These are phyloP conservation scores for Panthera leo DNA, from an alignment of 2,113 vertebrate species.

Conservation along the genomic window DNA sequence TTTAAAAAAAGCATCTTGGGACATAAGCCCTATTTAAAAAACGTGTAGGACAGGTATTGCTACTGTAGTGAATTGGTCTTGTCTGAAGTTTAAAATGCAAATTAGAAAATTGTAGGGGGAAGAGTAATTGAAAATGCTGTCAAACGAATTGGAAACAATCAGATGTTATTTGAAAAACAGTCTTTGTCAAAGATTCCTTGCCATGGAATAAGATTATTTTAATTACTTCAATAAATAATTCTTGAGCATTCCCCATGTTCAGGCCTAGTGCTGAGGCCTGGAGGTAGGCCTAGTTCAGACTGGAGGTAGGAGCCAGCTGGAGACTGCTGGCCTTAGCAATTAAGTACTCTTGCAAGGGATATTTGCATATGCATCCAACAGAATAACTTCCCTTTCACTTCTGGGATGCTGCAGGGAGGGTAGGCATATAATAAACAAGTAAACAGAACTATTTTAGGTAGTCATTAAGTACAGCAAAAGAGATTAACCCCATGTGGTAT, in stretches of 20 bases:
- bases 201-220: neutral
- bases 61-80: neutral
- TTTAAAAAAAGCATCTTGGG: neutral
- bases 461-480: neutral
- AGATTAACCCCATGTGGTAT: neutral
- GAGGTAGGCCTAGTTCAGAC: too few relatives aligned
- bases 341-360: neutral
- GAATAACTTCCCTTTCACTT: neutral
- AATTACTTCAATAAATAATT: neutral
- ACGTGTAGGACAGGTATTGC: neutral
- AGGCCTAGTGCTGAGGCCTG: neutral
- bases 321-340: neutral
- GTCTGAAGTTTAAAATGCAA: neutral
- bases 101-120: neutral
- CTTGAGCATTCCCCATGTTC: neutral
- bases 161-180: neutral
- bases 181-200: neutral
- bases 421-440: neutral
- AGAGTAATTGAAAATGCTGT: neutral
- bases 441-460: neutral
- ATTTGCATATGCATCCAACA: neutral
- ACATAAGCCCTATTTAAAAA: neutral
- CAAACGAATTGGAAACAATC: conserved; percentile 3
- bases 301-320: neutral
- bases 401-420: neutral